These are phyloP conservation scores for Onychomys torridus DNA, from an alignment of 2,797 vertebrate genomes.

Conservation along the genomic window DNA sequence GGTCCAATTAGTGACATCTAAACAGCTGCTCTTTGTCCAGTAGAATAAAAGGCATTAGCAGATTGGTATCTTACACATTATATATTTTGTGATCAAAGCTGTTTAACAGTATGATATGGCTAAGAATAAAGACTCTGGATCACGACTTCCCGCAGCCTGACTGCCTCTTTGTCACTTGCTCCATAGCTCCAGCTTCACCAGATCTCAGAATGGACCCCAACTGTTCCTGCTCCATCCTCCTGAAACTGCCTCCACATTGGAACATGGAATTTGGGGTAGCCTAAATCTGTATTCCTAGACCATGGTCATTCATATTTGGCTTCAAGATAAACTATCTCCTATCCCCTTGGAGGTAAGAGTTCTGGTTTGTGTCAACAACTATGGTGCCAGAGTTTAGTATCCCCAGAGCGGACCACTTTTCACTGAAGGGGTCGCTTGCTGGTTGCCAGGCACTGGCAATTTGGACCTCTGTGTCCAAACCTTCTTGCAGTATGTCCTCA, in stretches of 20 bases:
- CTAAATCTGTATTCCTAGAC: neutral
- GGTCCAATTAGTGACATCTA: neutral
- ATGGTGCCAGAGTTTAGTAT: neutral
- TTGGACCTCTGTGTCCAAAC: neutral
- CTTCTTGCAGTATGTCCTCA: no score
- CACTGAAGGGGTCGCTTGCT: neutral
- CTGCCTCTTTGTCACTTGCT: rapidly evolving
- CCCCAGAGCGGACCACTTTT: no score
- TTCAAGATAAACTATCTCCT: neutral
- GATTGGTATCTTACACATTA: neutral
- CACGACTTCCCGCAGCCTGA: rapidly evolving
- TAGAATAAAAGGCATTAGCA: neutral
- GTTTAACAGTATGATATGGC: neutral
- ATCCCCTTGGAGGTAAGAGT: neutral
- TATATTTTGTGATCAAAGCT: neutral
- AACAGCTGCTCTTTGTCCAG: neutral
- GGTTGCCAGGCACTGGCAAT: neutral
- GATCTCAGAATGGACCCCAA: conserved; percentile 86
- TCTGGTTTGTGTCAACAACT: neutral
- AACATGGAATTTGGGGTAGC: neutral
- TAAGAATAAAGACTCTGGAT: neutral
- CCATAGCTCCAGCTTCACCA: neutral
- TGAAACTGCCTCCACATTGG: neutral
- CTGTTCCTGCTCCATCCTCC: conserved; percentile 87
- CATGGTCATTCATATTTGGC: neutral